Conservation (phyloP, 92 coral and sea anemone genomes). For the Hydrozoanthus gracilis region DNA sequence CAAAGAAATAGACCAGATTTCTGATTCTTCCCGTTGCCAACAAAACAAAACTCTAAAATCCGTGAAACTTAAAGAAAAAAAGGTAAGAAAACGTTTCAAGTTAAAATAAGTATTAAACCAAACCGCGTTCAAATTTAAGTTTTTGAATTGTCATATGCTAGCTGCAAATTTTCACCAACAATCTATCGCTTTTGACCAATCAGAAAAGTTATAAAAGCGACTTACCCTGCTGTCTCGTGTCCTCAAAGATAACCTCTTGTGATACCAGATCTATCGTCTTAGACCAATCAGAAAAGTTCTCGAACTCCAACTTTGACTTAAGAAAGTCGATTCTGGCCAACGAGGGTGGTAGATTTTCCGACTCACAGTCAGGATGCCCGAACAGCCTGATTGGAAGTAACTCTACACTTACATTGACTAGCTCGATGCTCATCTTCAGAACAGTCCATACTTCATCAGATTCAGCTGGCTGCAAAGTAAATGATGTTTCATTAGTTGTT, state of each 20-base stretch:
- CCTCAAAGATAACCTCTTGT: constrained; percentile 93
- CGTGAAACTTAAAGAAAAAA: no score
- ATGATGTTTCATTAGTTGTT: not conserved
- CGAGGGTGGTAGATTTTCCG: constrained; percentile 68
- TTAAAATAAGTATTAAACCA: no score
- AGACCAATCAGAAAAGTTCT: constrained; percentile 98
- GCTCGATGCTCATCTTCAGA: constrained; percentile 83
- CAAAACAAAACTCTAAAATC: no score
- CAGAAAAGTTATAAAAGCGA: not conserved
- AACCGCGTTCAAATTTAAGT: no score
- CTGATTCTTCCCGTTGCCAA: no score
- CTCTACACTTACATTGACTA: constrained; percentile 93
- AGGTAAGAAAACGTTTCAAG: no score
- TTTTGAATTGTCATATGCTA: no score
- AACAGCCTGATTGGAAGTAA: constrained; percentile 84
- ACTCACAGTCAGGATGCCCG: constrained; percentile 72
- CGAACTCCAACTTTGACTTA: constrained; percentile 92
- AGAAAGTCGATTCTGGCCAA: constrained; percentile 95
- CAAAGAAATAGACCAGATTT: no score
- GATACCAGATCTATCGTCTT: constrained; percentile 95
- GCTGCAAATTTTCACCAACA: not conserved
- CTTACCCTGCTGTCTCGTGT: constrained; percentile 89
- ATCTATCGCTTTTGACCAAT: not conserved
- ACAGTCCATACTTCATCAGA: constrained; percentile 92
- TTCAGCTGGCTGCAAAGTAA: constrained; percentile 77